A percentile compares a stretch with the other conserved stretches of the same genome.
These are phyloP conservation scores for Pavo muticus DNA, from an alignment of 2,113 vertebrate species.

Conservation along the genomic window DNA sequence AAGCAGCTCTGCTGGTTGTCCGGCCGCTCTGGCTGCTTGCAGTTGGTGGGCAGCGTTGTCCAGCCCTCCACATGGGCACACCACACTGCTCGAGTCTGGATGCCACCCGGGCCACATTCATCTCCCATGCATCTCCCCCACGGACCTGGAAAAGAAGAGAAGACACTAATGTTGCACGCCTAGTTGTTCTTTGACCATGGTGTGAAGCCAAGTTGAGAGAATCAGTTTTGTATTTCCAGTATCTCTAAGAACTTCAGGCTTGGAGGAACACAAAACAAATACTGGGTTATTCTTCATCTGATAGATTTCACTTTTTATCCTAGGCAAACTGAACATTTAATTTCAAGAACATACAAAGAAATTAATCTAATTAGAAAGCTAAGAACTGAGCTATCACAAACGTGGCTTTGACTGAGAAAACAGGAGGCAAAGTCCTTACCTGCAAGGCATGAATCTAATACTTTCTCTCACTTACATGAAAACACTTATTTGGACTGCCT, in stretches of 20 bases:
- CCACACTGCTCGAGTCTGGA: conserved; percentile 95
- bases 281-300: neutral
- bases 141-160: conserved; percentile 82
- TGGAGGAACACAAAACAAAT: neutral
- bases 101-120: conserved; percentile 93
- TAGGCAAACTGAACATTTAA: neutral
- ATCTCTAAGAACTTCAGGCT: neutral
- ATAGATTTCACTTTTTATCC: conserved; percentile 8
- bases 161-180: neutral
- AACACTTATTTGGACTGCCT: neutral
- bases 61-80: conserved; percentile 95
- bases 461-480: neutral
- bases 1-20: conserved; percentile 96
- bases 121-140: conserved; percentile 99
- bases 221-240: neutral
- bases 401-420: neutral
- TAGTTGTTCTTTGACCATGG: neutral
- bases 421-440: neutral
- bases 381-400: neutral
- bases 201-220: neutral
- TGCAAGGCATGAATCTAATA: neutral
- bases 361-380: neutral
- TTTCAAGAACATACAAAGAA: neutral
- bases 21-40: conserved; percentile 85
- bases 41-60: conserved; percentile 95